Base-by-base conservation (phyloP, 2,888 invertebrate species). In the Azorinus chamasolen region DNA sequence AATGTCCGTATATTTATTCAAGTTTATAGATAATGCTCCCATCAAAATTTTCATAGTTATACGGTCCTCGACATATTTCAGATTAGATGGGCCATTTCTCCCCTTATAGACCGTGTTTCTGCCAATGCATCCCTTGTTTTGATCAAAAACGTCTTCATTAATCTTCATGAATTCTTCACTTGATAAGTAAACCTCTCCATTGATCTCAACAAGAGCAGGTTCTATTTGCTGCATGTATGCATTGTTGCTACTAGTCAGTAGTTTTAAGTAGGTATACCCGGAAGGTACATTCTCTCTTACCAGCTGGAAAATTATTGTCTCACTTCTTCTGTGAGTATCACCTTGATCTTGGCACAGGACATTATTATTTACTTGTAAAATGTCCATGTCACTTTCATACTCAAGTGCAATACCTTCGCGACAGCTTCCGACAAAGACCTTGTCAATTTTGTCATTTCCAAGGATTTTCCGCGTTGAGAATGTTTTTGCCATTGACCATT, bases 71-170 rank as follows among this genome's bases (percentile, higher is more conserved):
- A 59, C 65, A n/a, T 8, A 16, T 37, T 61, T 69, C 24, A 27
- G 69, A 32, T 54, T 53, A 4, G 69, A 41, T 24, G 61, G 69
- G 24, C 69, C 61, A n/a, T 61, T 27, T 22, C 46, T 41, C 46
- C 46, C 69, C 8, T 25, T 37, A 27, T 59, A 20, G 51, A n/a
- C n/a, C n/a, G n/a, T n/a, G n/a, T n/a, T n/a, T n/a, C n/a, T n/a
- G n/a, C n/a, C n/a, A n/a, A n/a, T n/a, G n/a, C n/a, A n/a, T n/a
- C n/a, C n/a, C n/a, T n/a, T n/a, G n/a, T n/a, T n/a, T n/a, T n/a
- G n/a, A n/a, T n/a, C n/a, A n/a, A n/a, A n/a, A n/a, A n/a, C n/a
- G n/a, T n/a, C n/a, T n/a, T n/a, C n/a, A n/a, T n/a, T n/a, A n/a
- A n/a, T n/a, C n/a, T n/a, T n/a, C n/a, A n/a, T n/a, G n/a, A n/a